Percentiles rank a stretch among this genome's conserved stretches.
Conservation (phyloP, 2,113 vertebrate species). For the Sylvia atricapilla region DNA sequence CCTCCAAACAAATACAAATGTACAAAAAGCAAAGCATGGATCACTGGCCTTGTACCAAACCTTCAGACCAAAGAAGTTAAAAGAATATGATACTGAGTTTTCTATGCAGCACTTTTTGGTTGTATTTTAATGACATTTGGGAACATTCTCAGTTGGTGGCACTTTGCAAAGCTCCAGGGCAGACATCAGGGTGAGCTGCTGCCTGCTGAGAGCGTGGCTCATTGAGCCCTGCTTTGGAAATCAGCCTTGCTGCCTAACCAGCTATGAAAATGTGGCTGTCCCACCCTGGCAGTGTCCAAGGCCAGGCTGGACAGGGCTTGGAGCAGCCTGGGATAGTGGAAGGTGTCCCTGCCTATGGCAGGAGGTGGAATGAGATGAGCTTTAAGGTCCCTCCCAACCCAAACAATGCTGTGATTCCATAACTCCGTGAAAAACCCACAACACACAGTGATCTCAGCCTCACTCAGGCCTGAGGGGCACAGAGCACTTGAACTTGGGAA, state of each 20-base stretch:
- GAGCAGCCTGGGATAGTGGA: background rate
- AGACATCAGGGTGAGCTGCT: background rate
- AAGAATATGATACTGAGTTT: background rate
- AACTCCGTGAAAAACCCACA: background rate
- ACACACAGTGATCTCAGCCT: background rate
- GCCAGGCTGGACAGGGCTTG: rapidly evolving
- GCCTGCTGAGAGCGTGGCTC: constrained; percentile 5
- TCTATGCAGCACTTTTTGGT: background rate
- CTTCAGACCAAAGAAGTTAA: background rate
- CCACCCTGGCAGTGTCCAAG: background rate
- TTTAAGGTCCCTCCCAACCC: background rate
- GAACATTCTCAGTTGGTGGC: background rate
- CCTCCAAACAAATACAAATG: background rate
- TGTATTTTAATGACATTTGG: background rate
- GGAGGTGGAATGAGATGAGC: rapidly evolving
- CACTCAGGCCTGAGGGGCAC: background rate
- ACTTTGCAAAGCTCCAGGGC: constrained; percentile 19
- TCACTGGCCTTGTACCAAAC: background rate
- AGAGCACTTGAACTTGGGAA: background rate
- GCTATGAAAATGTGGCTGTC: background rate
- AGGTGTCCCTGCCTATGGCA: background rate
- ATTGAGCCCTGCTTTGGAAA: background rate
- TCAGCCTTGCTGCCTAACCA: background rate
- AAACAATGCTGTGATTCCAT: background rate
- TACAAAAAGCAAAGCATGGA: background rate